These are phyloP conservation scores for Procambarus clarkii DNA, from an alignment of 1,140 invertebrate genomes.

Conservation along the genomic window DNA sequence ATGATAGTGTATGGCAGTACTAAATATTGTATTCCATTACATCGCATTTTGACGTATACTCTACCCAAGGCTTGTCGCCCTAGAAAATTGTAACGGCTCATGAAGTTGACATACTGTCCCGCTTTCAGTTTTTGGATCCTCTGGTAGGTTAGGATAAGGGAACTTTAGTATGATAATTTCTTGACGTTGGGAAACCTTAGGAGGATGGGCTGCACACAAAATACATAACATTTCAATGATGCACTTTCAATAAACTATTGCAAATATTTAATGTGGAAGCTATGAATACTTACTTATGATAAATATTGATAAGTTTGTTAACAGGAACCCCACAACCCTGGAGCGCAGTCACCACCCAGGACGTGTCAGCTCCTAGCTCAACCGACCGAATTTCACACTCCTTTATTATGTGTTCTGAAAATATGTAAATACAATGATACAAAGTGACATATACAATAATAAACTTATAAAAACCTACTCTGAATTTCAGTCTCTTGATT, in stretches of 20 bases:
- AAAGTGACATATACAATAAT: background rate
- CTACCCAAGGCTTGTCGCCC: too few relatives aligned
- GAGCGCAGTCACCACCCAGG: slow-evolving; percentile 77
- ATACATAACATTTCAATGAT: too few relatives aligned
- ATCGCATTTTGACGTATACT: too few relatives aligned
- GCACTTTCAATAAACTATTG: background rate
- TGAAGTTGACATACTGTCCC: too few relatives aligned
- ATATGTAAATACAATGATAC: slow-evolving; percentile 2
- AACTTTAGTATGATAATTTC: too few relatives aligned
- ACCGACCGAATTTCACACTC: slow-evolving; percentile 76
- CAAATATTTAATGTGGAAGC: background rate
- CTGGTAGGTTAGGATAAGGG: too few relatives aligned
- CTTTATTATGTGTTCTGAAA: slow-evolving; percentile 77
- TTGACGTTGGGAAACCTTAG: too few relatives aligned
- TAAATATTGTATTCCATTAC: background rate
- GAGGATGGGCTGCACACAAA: too few relatives aligned
- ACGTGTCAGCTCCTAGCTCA: slow-evolving; percentile 73
- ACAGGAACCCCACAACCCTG: slow-evolving; percentile 76
- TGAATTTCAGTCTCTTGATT: too few relatives aligned
- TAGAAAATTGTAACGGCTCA: too few relatives aligned
- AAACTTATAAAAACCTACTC: background rate
- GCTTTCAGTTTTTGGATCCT: too few relatives aligned
- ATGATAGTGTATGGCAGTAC: too few relatives aligned
- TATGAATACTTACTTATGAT: slow-evolving; percentile 75
- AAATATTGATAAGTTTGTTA: slow-evolving; percentile 76